Evolutionary conservation across 2,113 vertebrate genomes (phyloP), one percentile per base, ranked within the genome.

Genomic region (Plecturocebus donacophilus): DNA sequence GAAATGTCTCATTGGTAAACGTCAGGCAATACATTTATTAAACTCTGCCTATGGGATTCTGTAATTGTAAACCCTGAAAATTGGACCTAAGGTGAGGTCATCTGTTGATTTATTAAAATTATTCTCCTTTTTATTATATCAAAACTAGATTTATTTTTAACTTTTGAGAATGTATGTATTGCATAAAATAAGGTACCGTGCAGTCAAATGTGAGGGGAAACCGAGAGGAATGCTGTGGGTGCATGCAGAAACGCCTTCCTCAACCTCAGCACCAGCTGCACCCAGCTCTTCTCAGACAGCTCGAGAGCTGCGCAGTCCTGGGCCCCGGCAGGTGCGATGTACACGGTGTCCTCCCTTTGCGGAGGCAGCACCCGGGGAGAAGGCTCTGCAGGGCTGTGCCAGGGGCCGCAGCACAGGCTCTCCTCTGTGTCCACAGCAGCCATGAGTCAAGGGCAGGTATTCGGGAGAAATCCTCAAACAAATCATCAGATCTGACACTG

Each of bases 21-120:
- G 19, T 8, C 64, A 40, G 3, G 3, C 1, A 2, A 3, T 25
- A 6, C 6, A 25, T 35, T 77, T 17, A 17, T 2, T 5, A 3
- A 35, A 19, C n/a, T 64, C 79, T n/a, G 19, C 25, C 0, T 6
- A 1, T 23, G 32, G 6, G 10, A n/a, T 1, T 19, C 49, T 35
- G 21, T 49, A 61, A 17, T 3, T 2, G 58, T 70, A 27, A 58
- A 54, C 52, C n/a, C 81, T 56, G 30, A 71, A 64, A 27, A 38
- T 3, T 5, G 32, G 32, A 40, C 32, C 12, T 40, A 49, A 52
- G n/a, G 8, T 11, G 58, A 52, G n/a, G 8, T 11, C 1, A 56
- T 23, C 6, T 45, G 35, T 32, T 16, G 7, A 49, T 7, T 61
- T 12, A 3, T 17, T 73, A 64, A 90, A 56, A 35, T 30, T 56